Evolutionary conservation across 2,888 invertebrate species (phyloP), one percentile per base, ranked within the genome.

Genomic region (Thumatha senex): DNA sequence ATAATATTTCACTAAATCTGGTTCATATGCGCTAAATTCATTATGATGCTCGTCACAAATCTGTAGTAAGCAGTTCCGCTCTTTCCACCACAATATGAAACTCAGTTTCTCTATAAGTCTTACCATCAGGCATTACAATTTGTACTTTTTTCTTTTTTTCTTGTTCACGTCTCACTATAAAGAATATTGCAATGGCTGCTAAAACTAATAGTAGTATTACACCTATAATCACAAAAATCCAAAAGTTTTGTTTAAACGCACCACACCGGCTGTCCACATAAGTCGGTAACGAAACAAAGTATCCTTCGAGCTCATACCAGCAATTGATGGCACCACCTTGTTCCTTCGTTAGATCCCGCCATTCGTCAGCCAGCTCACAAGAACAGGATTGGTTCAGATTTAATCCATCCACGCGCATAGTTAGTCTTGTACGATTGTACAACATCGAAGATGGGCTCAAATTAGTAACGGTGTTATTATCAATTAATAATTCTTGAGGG

Each of bases 71-170:
- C 42, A 96, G 94, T 83, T 96, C 96, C 40, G 96, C 95, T 82
- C 95, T 94, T 90, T 97, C 97, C 63, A 96, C 95, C 77, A 97
- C 95, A 72, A 97, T 96, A 82, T 96, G 95, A 70, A 97, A 94
- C 85, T 97, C 96, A 9, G 97, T 97, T 87, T 97, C 96, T 73
- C 95, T 93, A 77, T 97, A 97, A 12, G 96, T 95, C 74, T 95
- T 93, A 1, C 96, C 95, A 67, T 96, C 96, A 0, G 97, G 96
- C 73, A 96, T 93, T 46, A 97, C 95, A 81, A 96, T 92, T 74
- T 94, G 93, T 66, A 95, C 72, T 89, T 93, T 85, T 82, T 94
- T 89, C 83, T 93, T 81, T 75, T 93, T 87, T 74, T 93, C 84
- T 78, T 93, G 88, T 76, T 89, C 91, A 49, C 86, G 69, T 54